Conservation (phyloP, 1,140 invertebrate species). For the Andricus grossulariae region DNA sequence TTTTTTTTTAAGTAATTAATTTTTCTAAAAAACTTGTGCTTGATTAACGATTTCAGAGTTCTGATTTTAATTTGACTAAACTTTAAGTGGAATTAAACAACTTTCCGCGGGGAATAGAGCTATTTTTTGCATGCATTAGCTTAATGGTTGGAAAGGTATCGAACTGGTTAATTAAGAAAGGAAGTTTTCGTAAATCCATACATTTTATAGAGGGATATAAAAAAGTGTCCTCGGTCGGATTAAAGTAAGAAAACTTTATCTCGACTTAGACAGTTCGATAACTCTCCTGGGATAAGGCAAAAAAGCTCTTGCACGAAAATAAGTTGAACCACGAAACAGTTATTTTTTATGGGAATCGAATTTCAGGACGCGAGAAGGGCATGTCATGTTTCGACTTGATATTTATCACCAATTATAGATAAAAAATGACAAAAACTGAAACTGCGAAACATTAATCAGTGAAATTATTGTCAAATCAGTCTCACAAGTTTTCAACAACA, state of each 20-base stretch:
- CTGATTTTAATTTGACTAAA: too few relatives aligned
- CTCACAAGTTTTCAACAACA: too few relatives aligned
- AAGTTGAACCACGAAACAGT: conserved; percentile 24
- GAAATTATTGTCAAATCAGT: too few relatives aligned
- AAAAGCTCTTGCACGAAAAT: conserved; percentile 23
- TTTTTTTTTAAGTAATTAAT: too few relatives aligned
- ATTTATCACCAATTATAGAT: conserved; percentile 7
- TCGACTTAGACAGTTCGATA: conserved; percentile 19
- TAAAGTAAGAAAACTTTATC: conserved; percentile 24
- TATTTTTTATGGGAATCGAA: conserved; percentile 27
- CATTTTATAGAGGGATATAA: not conserved
- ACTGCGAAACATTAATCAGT: too few relatives aligned
- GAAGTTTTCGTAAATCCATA: not conserved
- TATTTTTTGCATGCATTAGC: not conserved
- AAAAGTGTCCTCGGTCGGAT: conserved; percentile 21
- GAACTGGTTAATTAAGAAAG: not conserved
- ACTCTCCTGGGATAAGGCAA: conserved; percentile 21
- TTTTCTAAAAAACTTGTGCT: too few relatives aligned
- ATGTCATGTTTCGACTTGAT: not conserved
- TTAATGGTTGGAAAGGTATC: not conserved
- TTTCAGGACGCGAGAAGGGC: conserved; percentile 2
- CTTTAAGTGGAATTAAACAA: not conserved
- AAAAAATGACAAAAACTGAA: too few relatives aligned
- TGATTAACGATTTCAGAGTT: too few relatives aligned
- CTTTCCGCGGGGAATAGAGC: not conserved